phyloP scores from a whole-genome alignment of 2,888 invertebrate species.

The Rotaria macrura region DNA sequence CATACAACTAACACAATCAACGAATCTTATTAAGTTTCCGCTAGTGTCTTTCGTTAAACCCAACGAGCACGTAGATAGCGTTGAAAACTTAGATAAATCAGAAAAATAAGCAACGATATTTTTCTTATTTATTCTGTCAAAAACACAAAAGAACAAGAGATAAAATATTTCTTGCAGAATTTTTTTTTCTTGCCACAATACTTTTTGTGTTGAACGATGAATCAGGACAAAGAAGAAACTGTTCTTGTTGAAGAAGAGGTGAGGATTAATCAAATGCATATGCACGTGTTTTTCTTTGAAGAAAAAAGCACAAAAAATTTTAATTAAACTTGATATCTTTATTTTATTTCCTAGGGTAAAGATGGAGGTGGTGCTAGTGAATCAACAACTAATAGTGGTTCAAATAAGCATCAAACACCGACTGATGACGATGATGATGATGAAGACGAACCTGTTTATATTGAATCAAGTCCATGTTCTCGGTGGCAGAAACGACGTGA shows the following conservation, averaged over 20 bases:
- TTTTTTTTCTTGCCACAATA: background rate
- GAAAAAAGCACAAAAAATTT: too few species aligned
- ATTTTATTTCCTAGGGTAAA: background rate
- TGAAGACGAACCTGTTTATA: constrained; percentile 91
- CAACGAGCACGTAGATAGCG: background rate
- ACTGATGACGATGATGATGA: constrained; percentile 65
- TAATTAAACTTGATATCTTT: background rate
- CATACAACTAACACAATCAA: background rate
- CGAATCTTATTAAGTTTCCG: background rate
- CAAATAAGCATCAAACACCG: background rate
- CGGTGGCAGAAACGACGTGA: constrained; percentile 96
- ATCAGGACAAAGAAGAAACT: background rate
- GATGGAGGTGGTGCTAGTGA: background rate
- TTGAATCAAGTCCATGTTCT: constrained; percentile 97
- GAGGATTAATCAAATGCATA: too few species aligned
- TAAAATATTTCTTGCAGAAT: background rate
- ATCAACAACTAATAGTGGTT: background rate
- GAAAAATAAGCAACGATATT: background rate
- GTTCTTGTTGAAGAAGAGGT: background rate
- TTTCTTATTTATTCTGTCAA: background rate
- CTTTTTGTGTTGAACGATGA: background rate
- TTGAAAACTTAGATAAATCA: background rate
- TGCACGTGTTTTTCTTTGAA: too few species aligned
- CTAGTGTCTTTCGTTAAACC: background rate
- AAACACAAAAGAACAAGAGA: background rate